A percentile compares a stretch with the other conserved stretches of the same genome.
Evolutionary conservation across 2,888 invertebrate genomes (phyloP).

Genomic region (Lepidochrysops patricia): DNA sequence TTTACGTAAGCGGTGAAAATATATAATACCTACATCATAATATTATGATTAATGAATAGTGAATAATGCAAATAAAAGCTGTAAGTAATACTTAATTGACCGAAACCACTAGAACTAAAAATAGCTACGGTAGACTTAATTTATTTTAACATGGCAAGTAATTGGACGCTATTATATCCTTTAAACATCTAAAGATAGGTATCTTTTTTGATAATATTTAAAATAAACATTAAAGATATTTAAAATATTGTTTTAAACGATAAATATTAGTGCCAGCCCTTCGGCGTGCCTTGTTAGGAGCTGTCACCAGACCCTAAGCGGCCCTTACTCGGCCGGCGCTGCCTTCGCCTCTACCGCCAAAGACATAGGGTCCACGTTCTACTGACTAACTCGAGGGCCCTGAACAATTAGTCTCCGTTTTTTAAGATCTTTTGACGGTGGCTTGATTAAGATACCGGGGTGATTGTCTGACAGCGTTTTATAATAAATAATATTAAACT

Average conservation of each 20-base stretch:
- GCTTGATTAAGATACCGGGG: constrained; percentile 16
- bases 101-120: too few relatives aligned
- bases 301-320: constrained; percentile 24
- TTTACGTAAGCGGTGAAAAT: too few relatives aligned
- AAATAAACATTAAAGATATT: neutral
- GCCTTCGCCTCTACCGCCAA: neutral
- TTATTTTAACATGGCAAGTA: too few relatives aligned
- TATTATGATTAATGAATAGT: too few relatives aligned
- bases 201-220: neutral
- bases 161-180: too few relatives aligned
- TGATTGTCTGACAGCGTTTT: neutral
- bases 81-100: too few relatives aligned
- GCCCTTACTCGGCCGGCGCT: constrained; percentile 15
- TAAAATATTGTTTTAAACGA: neutral
- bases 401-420: constrained; percentile 17
- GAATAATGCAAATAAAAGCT: too few relatives aligned
- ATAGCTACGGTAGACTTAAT: too few relatives aligned
- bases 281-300: constrained; percentile 21
- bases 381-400: neutral
- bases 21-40: too few relatives aligned
- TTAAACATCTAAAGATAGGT: too few relatives aligned
- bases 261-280: constrained; percentile 17
- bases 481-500: neutral
- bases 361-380: neutral
- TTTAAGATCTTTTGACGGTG: constrained; percentile 20